Evolutionary conservation across 2,113 vertebrate genomes (phyloP).

Genomic region (Rhinolophus sinicus): DNA sequence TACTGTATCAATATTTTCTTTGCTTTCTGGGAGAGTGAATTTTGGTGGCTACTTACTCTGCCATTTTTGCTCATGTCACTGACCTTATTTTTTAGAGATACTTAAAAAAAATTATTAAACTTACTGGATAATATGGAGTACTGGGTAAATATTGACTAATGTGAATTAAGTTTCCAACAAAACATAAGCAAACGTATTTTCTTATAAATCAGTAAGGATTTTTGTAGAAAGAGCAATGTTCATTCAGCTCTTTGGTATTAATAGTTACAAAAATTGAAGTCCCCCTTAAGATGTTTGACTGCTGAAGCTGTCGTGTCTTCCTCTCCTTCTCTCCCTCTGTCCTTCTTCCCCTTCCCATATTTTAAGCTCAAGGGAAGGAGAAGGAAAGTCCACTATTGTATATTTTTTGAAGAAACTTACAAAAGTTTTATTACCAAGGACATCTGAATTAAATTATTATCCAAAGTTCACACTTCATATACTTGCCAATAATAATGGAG

Average conservation of each 20-base stretch:
- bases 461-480: neutral
- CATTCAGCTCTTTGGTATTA: conserved; percentile 9
- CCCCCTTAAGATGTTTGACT: conserved; percentile 21
- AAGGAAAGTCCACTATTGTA: neutral
- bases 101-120: neutral
- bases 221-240: conserved; percentile 27
- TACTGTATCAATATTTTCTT: neutral
- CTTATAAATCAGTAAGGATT: conserved; percentile 6
- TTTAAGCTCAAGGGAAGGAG: conserved; percentile 2
- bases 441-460: conserved; percentile 50
- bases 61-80: neutral
- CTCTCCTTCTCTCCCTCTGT: neutral
- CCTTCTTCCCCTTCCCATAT: neutral
- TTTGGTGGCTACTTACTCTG: conserved; percentile 10
- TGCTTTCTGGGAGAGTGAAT: neutral
- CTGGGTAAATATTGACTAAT: neutral
- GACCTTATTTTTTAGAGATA: conserved; percentile 26
- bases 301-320: neutral
- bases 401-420: neutral
- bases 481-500: neutral
- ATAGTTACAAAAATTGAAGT: conserved; percentile 43
- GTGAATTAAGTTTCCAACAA: neutral
- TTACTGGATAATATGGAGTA: neutral
- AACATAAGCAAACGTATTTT: conserved; percentile 14
- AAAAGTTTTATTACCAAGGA: conserved; percentile 12